Evolutionary conservation across 2,113 vertebrate genomes (phyloP).

Genomic region (Telmatochromis brachygnathus): DNA sequence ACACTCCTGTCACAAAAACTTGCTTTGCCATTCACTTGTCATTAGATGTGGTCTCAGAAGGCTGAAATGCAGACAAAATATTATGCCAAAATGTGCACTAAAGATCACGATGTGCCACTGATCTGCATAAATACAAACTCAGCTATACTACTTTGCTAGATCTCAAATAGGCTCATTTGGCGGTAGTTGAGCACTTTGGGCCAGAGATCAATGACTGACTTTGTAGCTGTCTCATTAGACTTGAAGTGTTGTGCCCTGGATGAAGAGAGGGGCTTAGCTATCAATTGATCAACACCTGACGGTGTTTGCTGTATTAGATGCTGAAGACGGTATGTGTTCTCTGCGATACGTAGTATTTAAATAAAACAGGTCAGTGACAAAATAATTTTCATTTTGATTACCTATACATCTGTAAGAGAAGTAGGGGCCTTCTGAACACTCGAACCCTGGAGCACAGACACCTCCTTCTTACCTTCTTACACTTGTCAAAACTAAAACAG

Average conservation of each 20-base stretch:
- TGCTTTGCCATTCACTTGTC: not conserved
- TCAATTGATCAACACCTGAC: constrained; percentile 37
- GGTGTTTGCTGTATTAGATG: constrained; percentile 4
- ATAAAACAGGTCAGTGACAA: not conserved
- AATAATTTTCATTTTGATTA: not conserved
- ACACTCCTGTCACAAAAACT: not conserved
- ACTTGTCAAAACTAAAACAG: not conserved
- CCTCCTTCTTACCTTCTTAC: not conserved
- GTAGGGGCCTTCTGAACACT: not conserved
- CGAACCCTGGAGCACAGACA: not conserved
- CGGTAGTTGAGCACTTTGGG: constrained; percentile 16
- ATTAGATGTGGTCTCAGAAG: not conserved
- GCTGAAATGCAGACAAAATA: not conserved
- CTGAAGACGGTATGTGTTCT: not conserved
- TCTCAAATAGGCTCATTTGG: constrained; percentile 30
- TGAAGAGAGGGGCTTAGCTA: constrained; percentile 13
- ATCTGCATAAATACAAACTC: constrained; percentile 19
- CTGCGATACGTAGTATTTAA: not conserved
- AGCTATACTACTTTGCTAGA: not conserved
- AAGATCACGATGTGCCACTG: not conserved
- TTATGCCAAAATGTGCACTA: not conserved
- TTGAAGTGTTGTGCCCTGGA: constrained; percentile 42
- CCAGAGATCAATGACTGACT: constrained; percentile 52
- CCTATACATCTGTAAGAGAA: not conserved
- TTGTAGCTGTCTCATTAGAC: constrained; percentile 55